Evolutionary conservation across 2,113 vertebrate species (phyloP).

Genomic region (Cebidichthys violaceus): DNA sequence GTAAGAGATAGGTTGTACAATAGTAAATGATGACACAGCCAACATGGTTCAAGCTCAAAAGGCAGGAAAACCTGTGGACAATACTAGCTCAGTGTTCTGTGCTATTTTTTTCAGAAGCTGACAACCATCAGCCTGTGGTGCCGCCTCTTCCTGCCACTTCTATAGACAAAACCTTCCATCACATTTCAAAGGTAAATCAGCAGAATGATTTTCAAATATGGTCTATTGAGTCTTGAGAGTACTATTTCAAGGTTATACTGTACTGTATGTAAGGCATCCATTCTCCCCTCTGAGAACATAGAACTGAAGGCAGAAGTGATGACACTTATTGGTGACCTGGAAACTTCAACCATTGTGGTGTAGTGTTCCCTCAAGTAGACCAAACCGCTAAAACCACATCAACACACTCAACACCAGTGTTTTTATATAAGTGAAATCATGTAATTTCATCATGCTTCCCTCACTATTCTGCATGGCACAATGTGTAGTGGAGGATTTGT

Average conservation of each 20-base stretch:
- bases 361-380: too few species aligned
- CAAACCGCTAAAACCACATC: background rate
- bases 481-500: background rate
- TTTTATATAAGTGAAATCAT: background rate
- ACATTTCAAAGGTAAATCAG: slow-evolving; percentile 49
- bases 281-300: background rate
- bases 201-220: background rate
- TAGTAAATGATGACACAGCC: background rate
- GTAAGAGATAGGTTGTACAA: background rate
- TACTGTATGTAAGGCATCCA: background rate
- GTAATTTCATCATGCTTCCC: background rate
- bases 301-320: background rate
- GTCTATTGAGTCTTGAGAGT: background rate
- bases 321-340: background rate
- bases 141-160: slow-evolving; percentile 9
- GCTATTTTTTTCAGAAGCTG: slow-evolving; percentile 44
- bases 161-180: slow-evolving; percentile 52
- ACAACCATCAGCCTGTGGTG: slow-evolving; percentile 34
- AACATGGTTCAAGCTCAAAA: background rate
- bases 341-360: background rate
- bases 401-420: background rate
- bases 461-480: background rate
- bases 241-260: background rate
- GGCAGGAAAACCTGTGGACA: too few species aligned
- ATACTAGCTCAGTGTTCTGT: background rate